Percentiles rank a stretch among this genome's conserved stretches.
Conservation (phyloP, 2,113 vertebrate species). For the Oncorhynchus masou region DNA sequence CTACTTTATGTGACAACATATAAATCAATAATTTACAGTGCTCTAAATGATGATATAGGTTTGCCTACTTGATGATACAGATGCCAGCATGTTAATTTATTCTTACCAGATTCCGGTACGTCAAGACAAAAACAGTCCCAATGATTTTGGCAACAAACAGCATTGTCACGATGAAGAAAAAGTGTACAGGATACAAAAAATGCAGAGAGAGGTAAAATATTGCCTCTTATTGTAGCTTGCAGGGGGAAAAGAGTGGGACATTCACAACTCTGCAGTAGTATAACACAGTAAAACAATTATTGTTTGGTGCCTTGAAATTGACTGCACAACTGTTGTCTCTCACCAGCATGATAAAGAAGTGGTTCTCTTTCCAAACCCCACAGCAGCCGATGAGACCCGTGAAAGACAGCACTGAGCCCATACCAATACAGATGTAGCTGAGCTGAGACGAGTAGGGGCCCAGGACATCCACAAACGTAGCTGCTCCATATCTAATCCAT, state of each 20-base stretch:
- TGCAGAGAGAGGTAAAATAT: background rate
- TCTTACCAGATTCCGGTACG: slow-evolving; percentile 31
- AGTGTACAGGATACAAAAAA: background rate
- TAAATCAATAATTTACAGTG: no score
- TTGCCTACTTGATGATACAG: background rate
- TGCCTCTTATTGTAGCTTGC: background rate
- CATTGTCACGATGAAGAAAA: slow-evolving; percentile 22
- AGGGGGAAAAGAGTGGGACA: background rate
- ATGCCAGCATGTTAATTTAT: background rate
- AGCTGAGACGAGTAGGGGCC: slow-evolving; percentile 19
- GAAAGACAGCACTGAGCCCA: background rate
- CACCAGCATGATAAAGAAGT: slow-evolving; percentile 21
- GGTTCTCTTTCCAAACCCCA: slow-evolving; percentile 23
- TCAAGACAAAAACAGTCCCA: slow-evolving; percentile 5
- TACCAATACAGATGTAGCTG: slow-evolving; percentile 26
- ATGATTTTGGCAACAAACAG: slow-evolving; percentile 19
- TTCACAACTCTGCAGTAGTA: background rate
- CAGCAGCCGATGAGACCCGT: slow-evolving; percentile 26
- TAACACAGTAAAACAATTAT: background rate
- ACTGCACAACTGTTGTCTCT: background rate
- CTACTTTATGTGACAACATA: no score
- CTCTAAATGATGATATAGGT: no score
- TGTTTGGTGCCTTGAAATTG: background rate
- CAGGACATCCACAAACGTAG: slow-evolving; percentile 25
- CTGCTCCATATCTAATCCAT: slow-evolving; percentile 26